These are phyloP conservation scores for Oncopeltus fasciatus DNA, from an alignment of 1,140 invertebrate species.

Conservation along the genomic window DNA sequence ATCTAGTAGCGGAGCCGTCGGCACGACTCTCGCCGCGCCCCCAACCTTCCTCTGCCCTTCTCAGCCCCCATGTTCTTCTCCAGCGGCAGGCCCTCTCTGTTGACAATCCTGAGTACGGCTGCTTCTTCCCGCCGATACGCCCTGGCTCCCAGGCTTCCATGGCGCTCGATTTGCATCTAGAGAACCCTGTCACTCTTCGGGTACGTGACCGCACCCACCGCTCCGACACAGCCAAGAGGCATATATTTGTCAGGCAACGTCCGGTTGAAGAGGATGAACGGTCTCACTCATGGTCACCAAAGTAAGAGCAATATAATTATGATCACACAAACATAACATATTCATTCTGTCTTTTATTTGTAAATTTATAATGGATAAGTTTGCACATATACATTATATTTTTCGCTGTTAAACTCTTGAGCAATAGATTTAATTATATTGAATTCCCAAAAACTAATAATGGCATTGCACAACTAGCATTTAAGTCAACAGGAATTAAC, in stretches of 20 bases:
- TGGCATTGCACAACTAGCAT: too few species aligned
- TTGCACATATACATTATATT: too few species aligned
- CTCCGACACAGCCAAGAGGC: constrained; percentile 52
- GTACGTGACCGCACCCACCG: constrained; percentile 42
- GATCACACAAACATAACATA: neutral
- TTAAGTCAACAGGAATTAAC: too few species aligned
- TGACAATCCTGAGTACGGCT: constrained; percentile 33
- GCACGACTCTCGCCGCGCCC: constrained; percentile 30
- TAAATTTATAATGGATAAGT: too few species aligned
- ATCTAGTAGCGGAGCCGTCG: constrained; percentile 24
- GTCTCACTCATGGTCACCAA: constrained; percentile 18
- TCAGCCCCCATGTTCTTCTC: constrained; percentile 36
- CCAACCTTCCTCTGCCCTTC: constrained; percentile 38
- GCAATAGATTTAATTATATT: too few species aligned
- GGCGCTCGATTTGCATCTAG: constrained; percentile 54
- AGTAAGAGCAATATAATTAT: too few species aligned
- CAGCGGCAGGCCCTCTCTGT: constrained; percentile 50
- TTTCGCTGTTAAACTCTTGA: too few species aligned
- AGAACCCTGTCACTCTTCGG: constrained; percentile 48
- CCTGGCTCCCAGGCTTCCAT: constrained; percentile 38
- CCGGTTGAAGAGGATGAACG: constrained; percentile 40
- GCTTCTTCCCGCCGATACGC: constrained; percentile 25
- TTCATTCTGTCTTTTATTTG: too few species aligned
- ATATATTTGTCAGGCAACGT: constrained; percentile 56
- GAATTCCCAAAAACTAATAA: too few species aligned